Conservation (phyloP, 2,797 vertebrate genomes). For the Sebastes trivittatus region DNA sequence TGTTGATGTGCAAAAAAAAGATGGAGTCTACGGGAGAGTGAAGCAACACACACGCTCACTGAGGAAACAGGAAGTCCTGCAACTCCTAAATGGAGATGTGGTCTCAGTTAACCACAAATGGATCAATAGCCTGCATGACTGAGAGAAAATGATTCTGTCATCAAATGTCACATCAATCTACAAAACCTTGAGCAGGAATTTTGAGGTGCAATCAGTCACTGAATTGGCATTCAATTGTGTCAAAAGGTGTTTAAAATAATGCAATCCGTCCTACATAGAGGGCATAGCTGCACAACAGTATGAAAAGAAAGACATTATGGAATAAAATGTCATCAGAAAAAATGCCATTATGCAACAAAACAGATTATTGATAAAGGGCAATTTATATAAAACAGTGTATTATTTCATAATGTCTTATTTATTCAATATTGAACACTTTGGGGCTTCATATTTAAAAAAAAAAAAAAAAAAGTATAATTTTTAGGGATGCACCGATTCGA, state of each 20-base stretch:
- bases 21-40: neutral
- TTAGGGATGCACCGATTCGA: too few species aligned
- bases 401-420: neutral
- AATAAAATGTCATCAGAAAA: neutral
- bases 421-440: neutral
- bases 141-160: constrained; percentile 24
- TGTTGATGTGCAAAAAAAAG: neutral
- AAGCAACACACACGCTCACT: neutral
- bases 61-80: neutral
- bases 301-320: neutral
- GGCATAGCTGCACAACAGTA: neutral
- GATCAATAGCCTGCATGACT: neutral
- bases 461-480: too few species aligned
- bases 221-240: neutral
- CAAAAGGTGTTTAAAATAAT: neutral
- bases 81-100: neutral
- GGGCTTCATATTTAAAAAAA: neutral
- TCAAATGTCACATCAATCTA: constrained; percentile 5
- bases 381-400: neutral
- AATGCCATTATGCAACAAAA: neutral
- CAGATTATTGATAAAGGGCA: neutral
- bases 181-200: neutral
- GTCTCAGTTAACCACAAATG: neutral
- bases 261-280: neutral
- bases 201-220: neutral